phyloP scores from a whole-genome alignment of 2,888 invertebrate genomes.

The Cheilosia variabilis region DNA sequence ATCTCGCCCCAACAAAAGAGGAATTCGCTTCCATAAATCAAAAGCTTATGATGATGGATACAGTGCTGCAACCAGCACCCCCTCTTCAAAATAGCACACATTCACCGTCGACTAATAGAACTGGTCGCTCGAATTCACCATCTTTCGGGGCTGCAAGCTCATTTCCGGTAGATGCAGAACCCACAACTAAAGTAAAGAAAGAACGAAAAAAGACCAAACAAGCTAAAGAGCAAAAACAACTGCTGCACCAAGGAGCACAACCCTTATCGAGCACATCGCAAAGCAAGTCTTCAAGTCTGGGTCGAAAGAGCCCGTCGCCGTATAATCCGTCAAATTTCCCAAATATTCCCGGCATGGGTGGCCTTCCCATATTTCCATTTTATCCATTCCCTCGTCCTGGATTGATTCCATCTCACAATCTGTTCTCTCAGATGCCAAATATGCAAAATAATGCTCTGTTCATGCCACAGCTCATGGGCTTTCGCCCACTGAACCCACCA shows the following conservation, averaged over 20 bases:
- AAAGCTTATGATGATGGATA: slow-evolving; percentile 84
- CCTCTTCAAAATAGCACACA: slow-evolving; percentile 76
- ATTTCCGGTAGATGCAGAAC: slow-evolving; percentile 28
- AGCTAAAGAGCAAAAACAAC: slow-evolving; percentile 41
- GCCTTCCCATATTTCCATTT: slow-evolving; percentile 80
- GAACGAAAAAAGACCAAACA: slow-evolving; percentile 53
- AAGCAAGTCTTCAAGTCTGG: not conserved
- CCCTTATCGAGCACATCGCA: not conserved
- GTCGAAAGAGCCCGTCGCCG: slow-evolving; percentile 54
- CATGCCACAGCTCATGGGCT: slow-evolving; percentile 73
- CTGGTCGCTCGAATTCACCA: slow-evolving; percentile 21
- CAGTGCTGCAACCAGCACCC: slow-evolving; percentile 78
- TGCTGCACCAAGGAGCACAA: slow-evolving; percentile 26
- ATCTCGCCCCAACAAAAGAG: slow-evolving; percentile 76
- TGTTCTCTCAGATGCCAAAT: slow-evolving; percentile 83
- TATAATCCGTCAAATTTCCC: slow-evolving; percentile 82
- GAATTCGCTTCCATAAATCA: slow-evolving; percentile 80
- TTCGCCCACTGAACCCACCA: slow-evolving; percentile 49
- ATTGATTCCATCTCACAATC: slow-evolving; percentile 85
- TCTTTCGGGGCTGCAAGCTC: slow-evolving; percentile 12
- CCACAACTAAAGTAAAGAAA: slow-evolving; percentile 21
- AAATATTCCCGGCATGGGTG: slow-evolving; percentile 80
- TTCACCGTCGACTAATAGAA: slow-evolving; percentile 7
- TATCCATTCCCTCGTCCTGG: slow-evolving; percentile 85
- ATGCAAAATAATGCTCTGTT: slow-evolving; percentile 76